A percentile compares a stretch with the other conserved stretches of the same genome.
These are phyloP conservation scores for Piscicola geometra DNA, from an alignment of 2,888 invertebrate genomes.

Conservation along the genomic window DNA sequence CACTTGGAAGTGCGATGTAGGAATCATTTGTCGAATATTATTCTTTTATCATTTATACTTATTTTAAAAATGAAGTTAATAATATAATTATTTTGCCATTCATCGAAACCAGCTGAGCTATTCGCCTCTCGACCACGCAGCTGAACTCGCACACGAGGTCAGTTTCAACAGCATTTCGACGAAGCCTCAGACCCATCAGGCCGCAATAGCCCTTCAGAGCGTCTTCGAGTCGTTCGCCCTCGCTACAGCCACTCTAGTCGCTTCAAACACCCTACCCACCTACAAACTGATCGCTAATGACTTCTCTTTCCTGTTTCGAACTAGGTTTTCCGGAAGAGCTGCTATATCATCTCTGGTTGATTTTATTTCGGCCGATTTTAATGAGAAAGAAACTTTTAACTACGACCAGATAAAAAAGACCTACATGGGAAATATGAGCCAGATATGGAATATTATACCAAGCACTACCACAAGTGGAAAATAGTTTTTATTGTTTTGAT, in stretches of 20 bases:
- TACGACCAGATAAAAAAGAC: not conserved
- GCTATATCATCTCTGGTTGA: not conserved
- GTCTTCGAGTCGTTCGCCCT: slow-evolving; percentile 11
- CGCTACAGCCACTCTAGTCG: not conserved
- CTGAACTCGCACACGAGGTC: too few species aligned
- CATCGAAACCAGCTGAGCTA: too few species aligned
- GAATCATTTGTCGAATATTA: too few species aligned
- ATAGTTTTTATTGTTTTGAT: not conserved
- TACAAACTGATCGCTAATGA: slow-evolving; percentile 18
- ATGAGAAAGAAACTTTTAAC: not conserved
- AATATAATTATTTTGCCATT: too few species aligned
- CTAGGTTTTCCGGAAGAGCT: not conserved
- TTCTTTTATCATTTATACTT: too few species aligned
- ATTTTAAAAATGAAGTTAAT: too few species aligned
- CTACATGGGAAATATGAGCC: slow-evolving; percentile 1
- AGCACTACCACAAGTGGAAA: not conserved
- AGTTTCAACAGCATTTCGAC: not conserved
- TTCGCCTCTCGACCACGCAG: too few species aligned
- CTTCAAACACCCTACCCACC: not conserved
- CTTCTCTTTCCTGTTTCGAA: slow-evolving; percentile 1
- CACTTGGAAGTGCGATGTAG: slow-evolving; percentile 1
- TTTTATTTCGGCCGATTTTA: slow-evolving; percentile 6
- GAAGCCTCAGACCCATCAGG: slow-evolving; percentile 22
- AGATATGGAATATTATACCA: slow-evolving; percentile 16
- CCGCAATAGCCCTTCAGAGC: slow-evolving; percentile 8